A percentile compares a stretch with the other conserved stretches of the same genome.
phyloP scores from a whole-genome alignment of 2,797 vertebrate species.

The Acanthopagrus latus region DNA sequence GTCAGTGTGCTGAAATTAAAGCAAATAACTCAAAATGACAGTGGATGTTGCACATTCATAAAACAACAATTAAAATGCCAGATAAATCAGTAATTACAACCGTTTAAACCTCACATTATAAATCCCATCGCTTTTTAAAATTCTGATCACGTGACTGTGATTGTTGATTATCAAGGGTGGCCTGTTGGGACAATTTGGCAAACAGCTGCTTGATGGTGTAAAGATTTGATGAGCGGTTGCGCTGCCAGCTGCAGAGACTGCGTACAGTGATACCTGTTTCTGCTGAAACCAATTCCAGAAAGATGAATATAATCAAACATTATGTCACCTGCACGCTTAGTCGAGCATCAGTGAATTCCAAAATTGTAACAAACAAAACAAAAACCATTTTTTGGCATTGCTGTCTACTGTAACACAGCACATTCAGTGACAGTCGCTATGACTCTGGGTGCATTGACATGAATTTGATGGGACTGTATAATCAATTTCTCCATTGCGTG shows the following conservation, averaged over 20 bases:
- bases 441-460: conserved; percentile 53
- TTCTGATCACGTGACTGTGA: conserved; percentile 46
- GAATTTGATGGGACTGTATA: conserved; percentile 53
- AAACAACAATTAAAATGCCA: conserved; percentile 21
- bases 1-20: conserved; percentile 17
- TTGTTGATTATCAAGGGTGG: conserved; percentile 40
- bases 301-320: conserved; percentile 32
- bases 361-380: background rate
- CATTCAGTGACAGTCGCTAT: conserved; percentile 18
- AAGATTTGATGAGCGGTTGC: conserved; percentile 57
- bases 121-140: conserved; percentile 39
- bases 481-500: conserved; percentile 71
- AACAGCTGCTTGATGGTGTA: conserved; percentile 62
- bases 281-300: conserved; percentile 28
- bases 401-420: conserved; percentile 1
- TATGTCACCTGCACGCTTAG: conserved; percentile 29
- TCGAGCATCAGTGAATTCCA: conserved; percentile 3
- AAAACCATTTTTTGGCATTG: background rate
- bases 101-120: conserved; percentile 18
- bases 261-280: conserved; percentile 38
- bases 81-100: conserved; percentile 28
- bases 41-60: conserved; percentile 35
- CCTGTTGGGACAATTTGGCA: conserved; percentile 53
- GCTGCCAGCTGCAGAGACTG: conserved; percentile 48
- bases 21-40: conserved; percentile 3